Conservation (phyloP, 2,113 vertebrate species). For the Ptychochromis oligacanthus region DNA sequence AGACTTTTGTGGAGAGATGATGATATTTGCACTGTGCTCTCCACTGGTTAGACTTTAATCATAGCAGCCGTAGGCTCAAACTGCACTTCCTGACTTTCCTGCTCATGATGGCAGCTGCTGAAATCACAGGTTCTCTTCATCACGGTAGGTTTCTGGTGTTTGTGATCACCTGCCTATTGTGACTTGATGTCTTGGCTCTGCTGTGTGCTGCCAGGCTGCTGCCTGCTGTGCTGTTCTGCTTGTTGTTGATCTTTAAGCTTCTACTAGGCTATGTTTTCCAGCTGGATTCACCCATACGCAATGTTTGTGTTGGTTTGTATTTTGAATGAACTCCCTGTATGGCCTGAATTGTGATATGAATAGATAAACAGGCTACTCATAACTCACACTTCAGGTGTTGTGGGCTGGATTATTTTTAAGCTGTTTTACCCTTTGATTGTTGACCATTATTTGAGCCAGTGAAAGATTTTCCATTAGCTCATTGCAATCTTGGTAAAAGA, state of each 20-base stretch:
- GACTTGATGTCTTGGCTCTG: background rate
- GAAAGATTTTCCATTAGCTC: background rate
- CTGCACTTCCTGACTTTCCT: background rate
- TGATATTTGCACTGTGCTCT: background rate
- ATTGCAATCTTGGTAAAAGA: background rate
- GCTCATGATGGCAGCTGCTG: background rate
- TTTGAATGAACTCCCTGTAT: background rate
- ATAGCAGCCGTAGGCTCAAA: background rate
- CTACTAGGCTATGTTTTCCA: background rate
- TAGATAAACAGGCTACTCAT: background rate
- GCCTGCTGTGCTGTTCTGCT: background rate
- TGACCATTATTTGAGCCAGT: background rate
- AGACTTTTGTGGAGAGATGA: background rate
- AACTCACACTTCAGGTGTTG: background rate
- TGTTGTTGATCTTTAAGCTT: background rate
- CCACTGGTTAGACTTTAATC: constrained; percentile 5
- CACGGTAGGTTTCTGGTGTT: background rate
- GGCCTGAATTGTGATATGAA: background rate
- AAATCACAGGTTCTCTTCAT: background rate
- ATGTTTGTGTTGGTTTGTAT: background rate
- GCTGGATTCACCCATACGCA: background rate
- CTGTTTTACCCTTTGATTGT: background rate
- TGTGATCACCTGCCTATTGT: background rate
- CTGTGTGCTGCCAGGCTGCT: background rate
- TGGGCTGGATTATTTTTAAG: background rate